Evolutionary conservation across 2,888 invertebrate genomes (phyloP), one percentile per base, ranked within the genome.

Genomic region (Papilio gigon): DNA sequence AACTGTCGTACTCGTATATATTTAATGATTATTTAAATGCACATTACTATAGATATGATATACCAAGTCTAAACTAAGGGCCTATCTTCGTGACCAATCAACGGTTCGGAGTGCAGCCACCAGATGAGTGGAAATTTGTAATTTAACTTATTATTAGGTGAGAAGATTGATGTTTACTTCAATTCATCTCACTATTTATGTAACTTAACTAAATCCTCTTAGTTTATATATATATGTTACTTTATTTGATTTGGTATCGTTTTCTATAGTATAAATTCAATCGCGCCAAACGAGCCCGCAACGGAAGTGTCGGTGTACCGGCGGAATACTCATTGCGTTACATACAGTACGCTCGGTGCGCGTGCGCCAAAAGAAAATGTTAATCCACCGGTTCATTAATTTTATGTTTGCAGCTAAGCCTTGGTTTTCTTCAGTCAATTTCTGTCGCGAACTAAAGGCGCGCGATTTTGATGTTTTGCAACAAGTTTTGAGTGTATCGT

Each of bases 331-430:
- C 82, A 89, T 83, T 72, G 71, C 71, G 70, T 70, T 85, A 80
- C 81, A 68, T 80, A 83, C 79, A 80, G 84, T 81, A 84, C 85
- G 83, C 22, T 47, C 47, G n/a, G 20, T 44, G 47, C n/a, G 22
- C 47, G 86, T 84, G 76, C 80, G 83, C 91, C 90, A 88, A 90
- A 91, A 84, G 84, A 84, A 86, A 89, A 92, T 92, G 90, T 84
- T 89, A 92, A 92, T 92, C 87, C 84, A 74, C 79, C 78, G 78
- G 79, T 81, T 85, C 82, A 84, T 83, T 87, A 88, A 84, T 83
- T 78, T 73, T 85, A 83, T 82, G 81, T 69, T 85, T 87, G 86
- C 84, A 83, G 84, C 84, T 85, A 85, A 86, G 82, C 85, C 83
- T 83, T 82, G 86, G 84, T 88, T 89, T 87, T 88, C 87, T 85